A percentile compares a stretch with the other conserved stretches of the same genome.
Conservation (phyloP, 2,888 invertebrate species). For the Thecocarcelia acutangulata region DNA sequence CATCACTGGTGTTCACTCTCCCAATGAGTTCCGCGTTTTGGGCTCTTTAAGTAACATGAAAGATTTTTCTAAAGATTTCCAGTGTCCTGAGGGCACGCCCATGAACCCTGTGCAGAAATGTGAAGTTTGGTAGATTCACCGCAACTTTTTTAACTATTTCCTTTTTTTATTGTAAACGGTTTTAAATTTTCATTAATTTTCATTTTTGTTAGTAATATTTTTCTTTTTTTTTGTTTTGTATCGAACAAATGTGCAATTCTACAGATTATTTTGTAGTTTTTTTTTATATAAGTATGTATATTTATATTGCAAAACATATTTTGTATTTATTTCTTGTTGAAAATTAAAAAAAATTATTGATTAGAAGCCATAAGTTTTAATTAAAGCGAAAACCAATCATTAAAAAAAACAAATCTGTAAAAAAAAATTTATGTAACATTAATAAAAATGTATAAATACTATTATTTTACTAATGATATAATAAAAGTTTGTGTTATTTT, state of each 20-base stretch:
- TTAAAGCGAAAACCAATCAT: too few relatives aligned
- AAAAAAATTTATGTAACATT: conserved; percentile 2
- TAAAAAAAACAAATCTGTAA: not conserved
- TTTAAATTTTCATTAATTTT: conserved; percentile 34
- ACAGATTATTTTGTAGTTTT: conserved; percentile 58
- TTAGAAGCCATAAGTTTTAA: too few relatives aligned
- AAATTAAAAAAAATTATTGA: not conserved
- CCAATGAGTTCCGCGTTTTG: conserved; percentile 91
- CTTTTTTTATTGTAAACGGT: conserved; percentile 5
- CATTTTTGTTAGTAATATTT: not conserved
- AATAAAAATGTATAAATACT: conserved; percentile 18
- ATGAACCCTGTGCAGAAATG: conserved; percentile 97
- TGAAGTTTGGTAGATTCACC: conserved; percentile 89
- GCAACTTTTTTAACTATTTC: conserved; percentile 7
- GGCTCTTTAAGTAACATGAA: conserved; percentile 96
- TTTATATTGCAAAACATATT: conserved; percentile 5
- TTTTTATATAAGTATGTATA: conserved; percentile 14
- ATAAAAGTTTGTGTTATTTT: not conserved
- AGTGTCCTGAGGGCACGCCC: conserved; percentile 91
- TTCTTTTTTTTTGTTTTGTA: conserved; percentile 16
- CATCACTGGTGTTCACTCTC: conserved; percentile 90
- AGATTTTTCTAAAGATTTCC: conserved; percentile 94
- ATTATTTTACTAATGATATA: conserved; percentile 27
- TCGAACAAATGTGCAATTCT: conserved; percentile 49
- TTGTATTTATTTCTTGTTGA: conserved; percentile 16